Base-by-base conservation (phyloP, 2,113 vertebrate genomes). In the cattle (Bos taurus) region DNA sequence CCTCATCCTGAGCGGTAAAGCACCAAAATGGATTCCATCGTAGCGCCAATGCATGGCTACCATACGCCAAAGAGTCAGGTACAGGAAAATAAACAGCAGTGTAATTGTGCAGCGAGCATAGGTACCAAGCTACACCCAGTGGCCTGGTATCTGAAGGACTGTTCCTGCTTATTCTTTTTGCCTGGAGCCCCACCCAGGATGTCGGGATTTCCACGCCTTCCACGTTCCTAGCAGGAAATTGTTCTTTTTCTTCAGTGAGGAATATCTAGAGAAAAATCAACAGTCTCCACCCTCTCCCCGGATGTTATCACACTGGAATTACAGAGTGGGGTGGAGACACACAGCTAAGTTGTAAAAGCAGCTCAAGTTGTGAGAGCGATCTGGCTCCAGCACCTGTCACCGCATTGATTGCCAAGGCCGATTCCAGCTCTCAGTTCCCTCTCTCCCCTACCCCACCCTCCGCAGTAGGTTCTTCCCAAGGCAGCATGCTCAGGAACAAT, bases 231-330 rank as follows among this genome's bases (percentile, higher is more conserved):
- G 52, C 60, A 96, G 95, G 90, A 96, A 94, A 92, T 46, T 43
- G 52, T 84, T 88, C 81, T 95, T 96, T 95, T 92, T 96, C 64
- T 50, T 97, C 21, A 5, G 25, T 54, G 87, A 96, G 56, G 64
- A 80, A 3, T 86, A 94, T 93, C 91, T 95, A 50, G 26, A 86
- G 85, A 89, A 96, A 97, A 90, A 93, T 94, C 95, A 97, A 36
- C 36, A 77, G 59, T 82, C 90, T 92, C 95, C 64, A 85, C 83
- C 88, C 82, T 93, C 56, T 91, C 59, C 19, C 36, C 0, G 16
- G 85, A 54, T 90, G 64, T 94, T 92, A 90, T 59, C 90, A n/a
- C 78, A 46, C 23, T 90, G 94, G 74, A 77, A 60, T 78, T 57
- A 43, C 3, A 11, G 23, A 28, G 36, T 5, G 6, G 74, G 81